Percentiles rank a stretch among this genome's conserved stretches.
Conservation (phyloP, 1,140 invertebrate species). For the Drosophila sproati region DNA sequence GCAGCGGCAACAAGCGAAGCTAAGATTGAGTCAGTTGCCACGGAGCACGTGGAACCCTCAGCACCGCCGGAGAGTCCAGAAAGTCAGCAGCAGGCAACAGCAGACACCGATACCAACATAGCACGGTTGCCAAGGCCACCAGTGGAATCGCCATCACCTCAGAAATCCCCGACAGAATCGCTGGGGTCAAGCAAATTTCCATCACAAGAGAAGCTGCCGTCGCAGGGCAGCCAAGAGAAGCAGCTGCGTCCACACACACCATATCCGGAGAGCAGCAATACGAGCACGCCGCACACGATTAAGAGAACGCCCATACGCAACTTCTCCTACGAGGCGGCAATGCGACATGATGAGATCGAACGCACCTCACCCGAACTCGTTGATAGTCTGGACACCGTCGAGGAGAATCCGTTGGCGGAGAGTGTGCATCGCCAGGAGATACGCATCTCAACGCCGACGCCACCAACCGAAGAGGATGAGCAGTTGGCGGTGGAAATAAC, state of each 20-base stretch:
- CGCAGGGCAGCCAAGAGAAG: slow-evolving; percentile 48
- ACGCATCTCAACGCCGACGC: slow-evolving; percentile 62
- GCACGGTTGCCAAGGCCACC: slow-evolving; percentile 60
- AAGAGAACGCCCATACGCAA: slow-evolving; percentile 76
- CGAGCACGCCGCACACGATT: slow-evolving; percentile 70
- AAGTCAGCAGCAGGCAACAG: background rate
- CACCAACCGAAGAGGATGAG: slow-evolving; percentile 79
- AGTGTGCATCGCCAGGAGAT: slow-evolving; percentile 27
- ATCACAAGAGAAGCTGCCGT: slow-evolving; percentile 1
- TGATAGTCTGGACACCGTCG: slow-evolving; percentile 71
- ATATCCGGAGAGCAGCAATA: slow-evolving; percentile 71
- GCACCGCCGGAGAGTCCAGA: slow-evolving; percentile 18
- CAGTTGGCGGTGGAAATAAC: slow-evolving; percentile 77
- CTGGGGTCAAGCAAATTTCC: slow-evolving; percentile 39
- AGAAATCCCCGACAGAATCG: slow-evolving; percentile 56
- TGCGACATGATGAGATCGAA: slow-evolving; percentile 72
- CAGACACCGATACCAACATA: background rate
- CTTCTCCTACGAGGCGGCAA: slow-evolving; percentile 78
- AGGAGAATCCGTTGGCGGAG: slow-evolving; percentile 53
- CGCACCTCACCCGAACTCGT: slow-evolving; percentile 68
- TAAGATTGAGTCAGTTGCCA: background rate
- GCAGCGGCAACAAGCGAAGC: slow-evolving; percentile 28
- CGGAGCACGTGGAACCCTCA: slow-evolving; percentile 6
- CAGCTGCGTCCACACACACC: slow-evolving; percentile 69
- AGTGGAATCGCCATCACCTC: slow-evolving; percentile 39